These are phyloP conservation scores for Hemitrygon akajei DNA, from an alignment of 2,797 vertebrate species.

Conservation along the genomic window DNA sequence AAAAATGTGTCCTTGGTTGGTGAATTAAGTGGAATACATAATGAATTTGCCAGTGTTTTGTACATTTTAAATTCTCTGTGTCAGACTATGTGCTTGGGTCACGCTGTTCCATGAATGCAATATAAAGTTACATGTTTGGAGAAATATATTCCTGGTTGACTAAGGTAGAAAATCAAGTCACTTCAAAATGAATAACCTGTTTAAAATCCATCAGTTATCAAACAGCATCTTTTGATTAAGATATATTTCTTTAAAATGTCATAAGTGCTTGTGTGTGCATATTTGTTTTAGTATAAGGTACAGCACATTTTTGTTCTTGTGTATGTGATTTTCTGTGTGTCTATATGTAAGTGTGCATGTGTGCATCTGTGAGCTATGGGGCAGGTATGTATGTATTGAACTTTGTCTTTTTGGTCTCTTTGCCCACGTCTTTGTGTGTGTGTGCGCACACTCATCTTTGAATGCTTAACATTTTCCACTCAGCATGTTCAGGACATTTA, in stretches of 20 bases:
- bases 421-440: not conserved
- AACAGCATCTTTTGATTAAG: not conserved
- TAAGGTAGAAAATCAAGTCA: not conserved
- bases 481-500: constrained; percentile 93
- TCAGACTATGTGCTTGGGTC: not conserved
- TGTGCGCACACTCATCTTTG: constrained; percentile 39
- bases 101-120: not conserved
- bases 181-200: not conserved
- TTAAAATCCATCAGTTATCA: too few species aligned
- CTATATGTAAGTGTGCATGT: not conserved
- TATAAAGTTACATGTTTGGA: not conserved
- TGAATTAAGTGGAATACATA: too few species aligned
- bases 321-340: not conserved
- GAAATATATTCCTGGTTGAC: not conserved
- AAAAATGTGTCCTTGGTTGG: too few species aligned
- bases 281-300: not conserved
- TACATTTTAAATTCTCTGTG: not conserved
- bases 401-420: too few species aligned
- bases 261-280: not conserved
- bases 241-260: constrained; percentile 1
- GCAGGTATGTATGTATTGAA: not conserved
- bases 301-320: not conserved
- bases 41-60: too few species aligned
- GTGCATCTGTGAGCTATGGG: not conserved
- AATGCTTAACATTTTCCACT: constrained; percentile 91